Conservation (phyloP, 2,888 invertebrate genomes). For the Meandrusa payeni region DNA sequence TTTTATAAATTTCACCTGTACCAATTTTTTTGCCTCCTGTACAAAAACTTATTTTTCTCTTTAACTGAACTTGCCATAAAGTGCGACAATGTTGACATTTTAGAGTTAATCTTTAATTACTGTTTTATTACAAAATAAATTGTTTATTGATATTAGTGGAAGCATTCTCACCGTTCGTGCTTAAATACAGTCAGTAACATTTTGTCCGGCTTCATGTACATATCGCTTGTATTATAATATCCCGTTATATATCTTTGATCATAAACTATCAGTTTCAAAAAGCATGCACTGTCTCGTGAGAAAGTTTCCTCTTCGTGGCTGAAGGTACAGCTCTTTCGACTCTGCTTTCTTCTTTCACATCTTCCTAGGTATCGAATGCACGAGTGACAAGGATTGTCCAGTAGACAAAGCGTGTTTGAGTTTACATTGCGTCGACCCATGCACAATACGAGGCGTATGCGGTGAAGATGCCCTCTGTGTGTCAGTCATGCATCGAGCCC, state of each 20-base stretch:
- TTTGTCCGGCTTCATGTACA: conserved; percentile 81
- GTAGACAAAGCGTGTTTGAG: conserved; percentile 95
- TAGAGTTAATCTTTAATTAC: conserved; percentile 11
- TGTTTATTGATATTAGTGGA: conserved; percentile 66
- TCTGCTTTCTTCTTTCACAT: conserved; percentile 81
- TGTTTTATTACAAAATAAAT: conserved; percentile 42
- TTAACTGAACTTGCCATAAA: conserved; percentile 8
- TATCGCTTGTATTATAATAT: conserved; percentile 83
- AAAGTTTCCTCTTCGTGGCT: conserved; percentile 94
- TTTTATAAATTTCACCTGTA: neutral
- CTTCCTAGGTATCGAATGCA: conserved; percentile 91
- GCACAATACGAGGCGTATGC: conserved; percentile 92
- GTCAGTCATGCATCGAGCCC: conserved; percentile 90
- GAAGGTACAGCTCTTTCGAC: conserved; percentile 89
- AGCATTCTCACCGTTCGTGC: conserved; percentile 83
- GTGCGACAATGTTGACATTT: conserved; percentile 11
- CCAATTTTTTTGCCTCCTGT: conserved; percentile 24
- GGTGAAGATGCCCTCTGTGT: conserved; percentile 94
- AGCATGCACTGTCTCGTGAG: conserved; percentile 88
- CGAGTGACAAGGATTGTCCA: conserved; percentile 94
- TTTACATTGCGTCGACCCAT: conserved; percentile 94
- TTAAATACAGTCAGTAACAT: conserved; percentile 77
- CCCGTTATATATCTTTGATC: conserved; percentile 75
- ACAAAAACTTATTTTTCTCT: conserved; percentile 42
- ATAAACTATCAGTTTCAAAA: conserved; percentile 80